phyloP scores from a whole-genome alignment of 2,888 invertebrate genomes.

The Conchocele bisecta region DNA sequence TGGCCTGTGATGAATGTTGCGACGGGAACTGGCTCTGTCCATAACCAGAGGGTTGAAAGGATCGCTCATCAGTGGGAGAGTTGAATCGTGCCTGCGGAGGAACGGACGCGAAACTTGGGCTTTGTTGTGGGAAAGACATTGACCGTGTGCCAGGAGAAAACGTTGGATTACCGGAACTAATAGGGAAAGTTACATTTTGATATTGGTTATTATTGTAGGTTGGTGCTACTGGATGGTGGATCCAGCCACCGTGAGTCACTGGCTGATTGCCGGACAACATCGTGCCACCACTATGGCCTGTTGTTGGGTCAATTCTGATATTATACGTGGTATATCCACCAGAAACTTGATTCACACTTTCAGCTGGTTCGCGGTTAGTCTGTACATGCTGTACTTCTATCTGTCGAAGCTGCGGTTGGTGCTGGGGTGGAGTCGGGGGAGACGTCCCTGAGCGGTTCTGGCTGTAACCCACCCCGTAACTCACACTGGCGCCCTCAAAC shows the following conservation, averaged over 20 bases:
- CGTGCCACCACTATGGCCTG: constrained; percentile 9
- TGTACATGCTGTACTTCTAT: constrained; percentile 57
- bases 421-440: constrained; percentile 29
- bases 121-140: constrained; percentile 33
- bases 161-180: constrained; percentile 26
- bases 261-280: constrained; percentile 12
- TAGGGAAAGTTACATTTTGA: constrained; percentile 39
- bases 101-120: constrained; percentile 17
- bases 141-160: constrained; percentile 31
- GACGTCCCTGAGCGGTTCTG: constrained; percentile 45
- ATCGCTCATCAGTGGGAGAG: constrained; percentile 43
- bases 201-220: constrained; percentile 34
- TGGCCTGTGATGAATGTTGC: constrained; percentile 59
- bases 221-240: constrained; percentile 25
- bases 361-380: constrained; percentile 25
- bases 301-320: constrained; percentile 33
- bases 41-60: constrained; percentile 10
- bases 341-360: too few relatives aligned
- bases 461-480: constrained; percentile 28
- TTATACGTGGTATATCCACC: constrained; percentile 22
- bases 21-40: constrained; percentile 25
- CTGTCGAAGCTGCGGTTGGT: constrained; percentile 27
- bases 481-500: constrained; percentile 8
- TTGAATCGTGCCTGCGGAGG: constrained; percentile 39
- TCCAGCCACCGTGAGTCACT: constrained; percentile 27